Base-by-base conservation (phyloP, 2,797 vertebrate species). In the Sparus aurata region DNA sequence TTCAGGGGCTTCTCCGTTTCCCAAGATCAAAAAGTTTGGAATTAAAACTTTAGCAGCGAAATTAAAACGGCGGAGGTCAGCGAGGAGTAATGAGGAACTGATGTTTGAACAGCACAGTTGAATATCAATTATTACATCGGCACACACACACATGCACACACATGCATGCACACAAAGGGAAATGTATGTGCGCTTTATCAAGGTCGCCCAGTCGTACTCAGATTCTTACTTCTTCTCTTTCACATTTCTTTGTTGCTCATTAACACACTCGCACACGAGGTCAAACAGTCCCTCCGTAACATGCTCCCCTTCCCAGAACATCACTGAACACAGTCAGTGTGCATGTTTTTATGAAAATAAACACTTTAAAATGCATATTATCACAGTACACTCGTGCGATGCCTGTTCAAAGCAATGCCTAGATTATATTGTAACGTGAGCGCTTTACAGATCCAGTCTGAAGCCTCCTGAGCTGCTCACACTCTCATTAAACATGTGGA, bases 41-140 rank as follows among this genome's bases (percentile, higher is more conserved):
- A 89, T 87, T 52, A 80, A 84, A 90, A 89, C 86, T 80, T 87
- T 46, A 43, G 79, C 69, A 6, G 63, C 20, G 12, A 80, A 89
- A 88, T 89, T 81, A 75, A 81, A 83, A 43, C 3, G 1, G 52
- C 22, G 6, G 67, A 83, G 87, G 81, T 90, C 86, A 83, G 77
- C 9, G 82, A 69, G 75, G 81, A 89, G 63, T 79, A 85, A 90
- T 85, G 77, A 87, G 74, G 54, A 77, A 52, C 64, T 52, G 50
- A 52, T 78, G 68, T 83, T 70, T 83, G 68, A 83, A 55, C 65
- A 12, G 69, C 52, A n/a, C 62, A 27, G 72, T 3, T 46, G 84
- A 88, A 84, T 84, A 70, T 77, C 67, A 79, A 87, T 88, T 81
- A 82, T 82, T 61, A 68, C 68, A 18, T 52, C 65, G 8, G 10